Percentiles rank a stretch among this genome's conserved stretches.
These are phyloP conservation scores for Choristoneura fumiferana DNA, from an alignment of 1,140 invertebrate genomes.

Conservation along the genomic window DNA sequence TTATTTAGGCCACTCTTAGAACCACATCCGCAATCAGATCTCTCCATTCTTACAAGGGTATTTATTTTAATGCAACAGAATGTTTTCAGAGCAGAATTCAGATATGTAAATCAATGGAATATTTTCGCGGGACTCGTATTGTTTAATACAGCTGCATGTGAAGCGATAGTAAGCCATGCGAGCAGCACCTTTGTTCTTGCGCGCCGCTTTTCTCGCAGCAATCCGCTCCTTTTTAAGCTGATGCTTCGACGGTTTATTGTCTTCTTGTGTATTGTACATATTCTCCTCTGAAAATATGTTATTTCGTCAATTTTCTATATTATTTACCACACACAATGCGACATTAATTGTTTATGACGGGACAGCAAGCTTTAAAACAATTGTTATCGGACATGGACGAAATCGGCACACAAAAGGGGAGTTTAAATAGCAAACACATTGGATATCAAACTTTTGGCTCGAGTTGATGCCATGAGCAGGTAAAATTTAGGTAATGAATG, in stretches of 20 bases:
- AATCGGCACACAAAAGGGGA: too few species aligned
- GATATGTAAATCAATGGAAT: neutral
- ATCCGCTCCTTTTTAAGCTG: conserved; percentile 84
- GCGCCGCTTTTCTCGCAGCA: conserved; percentile 78
- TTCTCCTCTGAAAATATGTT: conserved; percentile 72
- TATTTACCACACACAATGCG: conserved; percentile 27
- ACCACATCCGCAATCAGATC: too few species aligned
- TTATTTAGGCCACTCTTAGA: too few species aligned
- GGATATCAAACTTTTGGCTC: too few species aligned
- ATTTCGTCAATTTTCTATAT: conserved; percentile 28
- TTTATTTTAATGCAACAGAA: too few species aligned
- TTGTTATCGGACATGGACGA: too few species aligned
- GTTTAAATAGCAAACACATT: too few species aligned
- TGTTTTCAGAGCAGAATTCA: neutral
- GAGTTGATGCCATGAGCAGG: too few species aligned
- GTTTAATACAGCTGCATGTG: neutral
- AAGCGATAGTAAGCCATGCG: conserved; percentile 4
- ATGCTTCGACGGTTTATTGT: conserved; percentile 82
- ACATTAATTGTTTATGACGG: neutral
- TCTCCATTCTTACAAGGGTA: too few species aligned
- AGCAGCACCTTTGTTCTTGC: conserved; percentile 64
- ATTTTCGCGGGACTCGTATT: neutral
- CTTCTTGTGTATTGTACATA: conserved; percentile 71
- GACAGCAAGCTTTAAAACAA: neutral
- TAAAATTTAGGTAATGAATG: too few species aligned